Evolutionary conservation across 1,140 invertebrate genomes (phyloP), one percentile per base, ranked within the genome.

Genomic region (Cydia splendana): DNA sequence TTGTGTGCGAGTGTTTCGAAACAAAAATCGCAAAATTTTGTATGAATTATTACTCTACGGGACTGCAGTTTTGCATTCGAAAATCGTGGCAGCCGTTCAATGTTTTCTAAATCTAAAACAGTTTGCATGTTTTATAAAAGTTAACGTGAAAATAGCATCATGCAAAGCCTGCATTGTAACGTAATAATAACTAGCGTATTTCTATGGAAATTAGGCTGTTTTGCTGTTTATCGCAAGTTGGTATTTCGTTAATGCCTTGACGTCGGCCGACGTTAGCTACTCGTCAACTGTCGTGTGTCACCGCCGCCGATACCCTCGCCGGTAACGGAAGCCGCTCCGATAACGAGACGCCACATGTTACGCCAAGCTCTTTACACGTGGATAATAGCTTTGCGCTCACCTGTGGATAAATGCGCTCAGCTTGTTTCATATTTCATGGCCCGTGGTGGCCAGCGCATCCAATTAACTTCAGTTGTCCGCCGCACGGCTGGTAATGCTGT

Each of bases 401-500:
- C 84, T 88, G 83, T 62, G 20, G 57, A n/a, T 80, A 87, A 88
- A 84, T 81, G 81, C 82, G 82, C 76, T 80, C 78, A 78, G 75
- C 65, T 82, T 84, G 85, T 88, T 92, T 91, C 90, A 91, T 92
- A 89, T 90, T 92, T 89, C 89, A 91, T 87, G 85, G 83, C 78
- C n/a, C 77, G 79, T 79, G 83, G 87, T 84, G 86, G 87, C 84
- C 81, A 87, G 86, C 82, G 89, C 86, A 88, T 91, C 87, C 89
- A 91, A 92, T 92, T 92, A 92, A 91, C 87, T 89, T 85, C 86
- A 86, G 85, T 87, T 89, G 88, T 90, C 86, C 75, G 82, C 82
- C 84, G 79, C 86, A 86, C 75, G 82, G 83, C 84, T 84, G 83
- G 86, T 88, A 91, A 90, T 88, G 84, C 82, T 82, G 81, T 88